These are phyloP conservation scores for Nipponia nippon DNA, from an alignment of 2,113 vertebrate genomes.

Conservation along the genomic window DNA sequence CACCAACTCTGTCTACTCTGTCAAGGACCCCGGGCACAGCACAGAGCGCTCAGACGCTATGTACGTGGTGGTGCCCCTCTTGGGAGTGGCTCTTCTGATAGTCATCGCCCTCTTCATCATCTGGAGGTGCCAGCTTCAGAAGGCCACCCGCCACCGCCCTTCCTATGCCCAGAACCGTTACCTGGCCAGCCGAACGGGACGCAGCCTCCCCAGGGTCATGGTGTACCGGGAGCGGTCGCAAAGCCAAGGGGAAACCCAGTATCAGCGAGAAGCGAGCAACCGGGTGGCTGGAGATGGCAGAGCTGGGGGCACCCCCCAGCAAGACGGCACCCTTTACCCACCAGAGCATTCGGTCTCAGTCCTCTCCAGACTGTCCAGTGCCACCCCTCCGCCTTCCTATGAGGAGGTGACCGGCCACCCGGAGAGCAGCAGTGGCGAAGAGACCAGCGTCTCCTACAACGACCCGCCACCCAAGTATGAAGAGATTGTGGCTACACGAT, in stretches of 20 bases:
- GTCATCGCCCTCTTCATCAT: conserved; percentile 90
- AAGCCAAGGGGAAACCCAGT: conserved; percentile 64
- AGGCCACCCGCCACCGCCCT: conserved; percentile 83
- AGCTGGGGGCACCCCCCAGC: conserved; percentile 40
- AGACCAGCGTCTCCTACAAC: conserved; percentile 76
- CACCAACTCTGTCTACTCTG: conserved; percentile 75
- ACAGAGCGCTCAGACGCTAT: conserved; percentile 78
- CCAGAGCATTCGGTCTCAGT: conserved; percentile 75
- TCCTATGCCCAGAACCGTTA: conserved; percentile 86
- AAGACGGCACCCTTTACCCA: conserved; percentile 73
- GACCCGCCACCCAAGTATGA: conserved; percentile 89
- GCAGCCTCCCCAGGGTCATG: conserved; percentile 84
- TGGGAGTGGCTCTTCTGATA: conserved; percentile 86
- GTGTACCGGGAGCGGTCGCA: conserved; percentile 81
- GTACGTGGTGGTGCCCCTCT: conserved; percentile 85
- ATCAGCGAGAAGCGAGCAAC: conserved; percentile 28
- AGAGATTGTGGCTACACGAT: conserved; percentile 82
- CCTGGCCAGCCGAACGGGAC: conserved; percentile 78
- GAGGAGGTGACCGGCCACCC: conserved; percentile 87
- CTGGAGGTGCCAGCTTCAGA: conserved; percentile 91
- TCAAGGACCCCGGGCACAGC: conserved; percentile 75
- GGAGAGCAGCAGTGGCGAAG: conserved; percentile 83
- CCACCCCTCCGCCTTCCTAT: conserved; percentile 86
- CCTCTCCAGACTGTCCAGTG: conserved; percentile 82
- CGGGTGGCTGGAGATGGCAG: conserved; percentile 41